Evolutionary conservation across 2,888 invertebrate genomes (phyloP).

Genomic region (Diaprepes abbreviatus): DNA sequence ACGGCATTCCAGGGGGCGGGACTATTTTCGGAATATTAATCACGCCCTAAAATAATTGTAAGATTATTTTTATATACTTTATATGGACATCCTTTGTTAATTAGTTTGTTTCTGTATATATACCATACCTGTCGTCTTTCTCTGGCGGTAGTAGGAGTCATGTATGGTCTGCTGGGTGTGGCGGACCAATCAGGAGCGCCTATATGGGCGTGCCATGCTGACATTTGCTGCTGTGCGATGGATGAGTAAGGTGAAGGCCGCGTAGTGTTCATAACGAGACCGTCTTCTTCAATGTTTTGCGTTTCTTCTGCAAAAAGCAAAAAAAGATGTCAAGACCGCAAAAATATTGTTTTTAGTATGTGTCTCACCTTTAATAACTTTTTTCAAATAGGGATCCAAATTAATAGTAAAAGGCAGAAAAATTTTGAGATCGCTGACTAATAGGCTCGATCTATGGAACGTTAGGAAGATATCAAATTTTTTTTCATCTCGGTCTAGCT

Average conservation of each 20-base stretch:
- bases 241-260: conserved; percentile 45
- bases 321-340: no score
- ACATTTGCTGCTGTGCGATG: conserved; percentile 44
- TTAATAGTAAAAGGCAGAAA: conserved; percentile 99
- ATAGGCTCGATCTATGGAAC: conserved; percentile 87
- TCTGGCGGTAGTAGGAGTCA: conserved; percentile 25
- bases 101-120: no score
- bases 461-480: conserved; percentile 95
- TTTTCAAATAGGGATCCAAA: conserved; percentile 96
- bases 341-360: no score
- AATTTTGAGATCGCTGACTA: conserved; percentile 91
- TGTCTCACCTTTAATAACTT: conserved; percentile 94
- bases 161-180: conserved; percentile 51
- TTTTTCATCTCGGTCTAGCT: conserved; percentile 93
- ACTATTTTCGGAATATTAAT: conserved; percentile 22
- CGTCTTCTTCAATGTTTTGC: conserved; percentile 76
- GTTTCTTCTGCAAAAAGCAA: conserved; percentile 73
- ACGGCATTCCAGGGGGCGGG: conserved; percentile 20
- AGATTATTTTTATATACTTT: no score
- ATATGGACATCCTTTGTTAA: no score
- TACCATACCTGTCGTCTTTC: conserved; percentile 39
- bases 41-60: conserved; percentile 21
- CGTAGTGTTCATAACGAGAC: conserved; percentile 59
- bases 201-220: conserved; percentile 50
- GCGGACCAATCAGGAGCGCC: conserved; percentile 55